phyloP scores from a whole-genome alignment of 2,888 invertebrate species.

The Arge pagana region DNA sequence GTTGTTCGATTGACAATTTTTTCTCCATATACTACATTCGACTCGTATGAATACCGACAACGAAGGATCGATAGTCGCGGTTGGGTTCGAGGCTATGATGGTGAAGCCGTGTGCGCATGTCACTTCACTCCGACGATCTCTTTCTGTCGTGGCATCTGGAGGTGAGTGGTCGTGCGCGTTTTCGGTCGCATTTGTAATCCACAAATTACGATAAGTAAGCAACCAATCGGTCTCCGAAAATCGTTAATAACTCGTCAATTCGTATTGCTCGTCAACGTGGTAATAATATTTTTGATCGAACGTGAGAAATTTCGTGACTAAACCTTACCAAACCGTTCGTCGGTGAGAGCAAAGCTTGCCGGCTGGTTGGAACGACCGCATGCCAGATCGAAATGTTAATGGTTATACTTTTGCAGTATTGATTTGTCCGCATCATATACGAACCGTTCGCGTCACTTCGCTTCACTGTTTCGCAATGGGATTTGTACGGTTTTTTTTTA shows the following conservation, averaged over 20 bases:
- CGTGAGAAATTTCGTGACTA: constrained; percentile 23
- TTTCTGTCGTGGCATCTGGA: constrained; percentile 57
- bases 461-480: background rate
- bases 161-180: constrained; percentile 54
- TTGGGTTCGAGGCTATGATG: constrained; percentile 41
- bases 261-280: constrained; percentile 38
- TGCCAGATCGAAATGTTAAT: background rate
- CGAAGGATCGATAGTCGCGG: constrained; percentile 38
- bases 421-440: no score
- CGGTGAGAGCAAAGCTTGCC: background rate
- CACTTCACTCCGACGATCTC: constrained; percentile 52
- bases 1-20: background rate
- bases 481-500: no score
- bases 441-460: background rate
- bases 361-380: constrained; percentile 15
- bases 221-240: constrained; percentile 45
- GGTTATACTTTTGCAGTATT: no score
- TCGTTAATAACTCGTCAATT: constrained; percentile 39
- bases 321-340: no score
- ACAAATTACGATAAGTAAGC: constrained; percentile 34
- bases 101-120: constrained; percentile 53
- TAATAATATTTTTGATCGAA: constrained; percentile 41
- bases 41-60: no score
- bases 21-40: no score
- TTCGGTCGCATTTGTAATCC: constrained; percentile 43